phyloP scores from a whole-genome alignment of 2,113 vertebrate genomes.

The pig (Sus scrofa) region DNA sequence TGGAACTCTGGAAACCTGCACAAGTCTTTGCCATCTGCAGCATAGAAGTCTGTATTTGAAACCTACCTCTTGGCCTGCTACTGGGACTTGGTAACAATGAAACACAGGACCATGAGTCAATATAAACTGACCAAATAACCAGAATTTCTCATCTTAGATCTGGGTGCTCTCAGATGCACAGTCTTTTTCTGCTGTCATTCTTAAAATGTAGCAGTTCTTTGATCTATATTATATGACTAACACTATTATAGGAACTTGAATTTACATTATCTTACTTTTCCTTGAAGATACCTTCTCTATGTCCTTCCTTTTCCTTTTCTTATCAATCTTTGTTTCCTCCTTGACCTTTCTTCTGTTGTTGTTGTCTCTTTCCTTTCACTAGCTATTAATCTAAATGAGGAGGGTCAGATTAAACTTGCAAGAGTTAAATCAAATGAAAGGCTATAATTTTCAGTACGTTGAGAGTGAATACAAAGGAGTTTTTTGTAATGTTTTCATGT shows the following conservation, averaged over 20 bases:
- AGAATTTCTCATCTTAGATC: background rate
- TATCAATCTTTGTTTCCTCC: background rate
- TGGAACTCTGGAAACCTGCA: background rate
- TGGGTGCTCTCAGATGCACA: background rate
- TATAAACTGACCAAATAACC: background rate
- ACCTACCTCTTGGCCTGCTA: background rate
- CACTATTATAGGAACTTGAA: no score
- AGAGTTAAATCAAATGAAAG: conserved; percentile 33
- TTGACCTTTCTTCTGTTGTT: background rate
- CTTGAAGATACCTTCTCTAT: no score
- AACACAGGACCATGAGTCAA: background rate
- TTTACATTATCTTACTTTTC: no score
- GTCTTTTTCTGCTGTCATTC: background rate
- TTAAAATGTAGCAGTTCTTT: no score
- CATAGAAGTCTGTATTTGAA: background rate
- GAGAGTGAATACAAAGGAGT: background rate
- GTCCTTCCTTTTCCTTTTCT: background rate
- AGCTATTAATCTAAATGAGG: background rate
- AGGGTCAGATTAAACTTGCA: no score
- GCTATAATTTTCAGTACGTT: conserved; percentile 33
- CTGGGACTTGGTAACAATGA: background rate
- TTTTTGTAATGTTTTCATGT: conserved; percentile 52
- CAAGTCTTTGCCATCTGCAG: background rate
- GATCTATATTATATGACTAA: no score
- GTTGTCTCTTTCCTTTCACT: background rate